A percentile compares a stretch with the other conserved stretches of the same genome.
phyloP scores from a whole-genome alignment of 2,797 vertebrate species.

The Pseudochaenichthys georgianus region DNA sequence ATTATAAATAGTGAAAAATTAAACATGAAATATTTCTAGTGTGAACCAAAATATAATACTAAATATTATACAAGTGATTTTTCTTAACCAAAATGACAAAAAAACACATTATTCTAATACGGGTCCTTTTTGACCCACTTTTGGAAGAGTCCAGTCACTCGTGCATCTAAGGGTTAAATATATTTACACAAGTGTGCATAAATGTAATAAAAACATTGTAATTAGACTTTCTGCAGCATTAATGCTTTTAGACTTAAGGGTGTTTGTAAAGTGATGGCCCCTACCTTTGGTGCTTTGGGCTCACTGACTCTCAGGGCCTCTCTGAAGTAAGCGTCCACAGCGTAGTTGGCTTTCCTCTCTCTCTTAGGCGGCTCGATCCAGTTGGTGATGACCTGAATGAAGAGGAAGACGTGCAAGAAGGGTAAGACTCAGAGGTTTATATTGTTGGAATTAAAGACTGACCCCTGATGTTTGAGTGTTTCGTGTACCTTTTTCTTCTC shows the following conservation, averaged over 20 bases:
- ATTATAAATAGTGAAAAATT: too few species aligned
- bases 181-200: too few species aligned
- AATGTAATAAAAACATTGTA: neutral
- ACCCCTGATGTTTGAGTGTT: too few species aligned
- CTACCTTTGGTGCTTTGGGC: conserved; percentile 98
- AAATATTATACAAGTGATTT: too few species aligned
- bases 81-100: too few species aligned
- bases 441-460: neutral
- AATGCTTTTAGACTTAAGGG: neutral
- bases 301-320: conserved; percentile 98
- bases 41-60: too few species aligned
- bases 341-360: conserved; percentile 98
- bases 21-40: too few species aligned
- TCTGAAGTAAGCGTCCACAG: conserved; percentile 98
- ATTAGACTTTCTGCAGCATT: conserved; percentile 5
- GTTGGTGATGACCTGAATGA: conserved; percentile 93
- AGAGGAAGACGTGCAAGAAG: conserved; percentile 8
- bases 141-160: too few species aligned
- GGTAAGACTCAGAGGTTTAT: conserved; percentile 1
- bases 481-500: conserved; percentile 97
- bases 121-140: too few species aligned
- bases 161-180: too few species aligned
- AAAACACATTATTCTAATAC: too few species aligned
- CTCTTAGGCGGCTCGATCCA: conserved; percentile 99
- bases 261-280: neutral